Base-by-base conservation (phyloP, 2,888 invertebrate species). In the Coelopa pilipes region DNA sequence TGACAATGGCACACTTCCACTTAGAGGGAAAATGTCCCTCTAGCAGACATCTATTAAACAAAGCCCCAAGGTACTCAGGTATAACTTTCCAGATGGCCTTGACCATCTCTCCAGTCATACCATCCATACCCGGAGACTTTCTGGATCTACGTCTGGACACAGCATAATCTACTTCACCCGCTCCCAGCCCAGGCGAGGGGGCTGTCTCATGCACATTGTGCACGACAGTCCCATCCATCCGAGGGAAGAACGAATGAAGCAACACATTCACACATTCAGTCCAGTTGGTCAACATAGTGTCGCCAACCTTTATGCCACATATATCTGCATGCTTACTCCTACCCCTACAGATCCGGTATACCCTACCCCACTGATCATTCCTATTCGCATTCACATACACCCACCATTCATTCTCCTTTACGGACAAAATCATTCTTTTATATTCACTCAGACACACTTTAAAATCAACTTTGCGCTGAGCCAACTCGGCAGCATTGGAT, bases 81-180 rank as follows among this genome's bases (percentile, higher is more conserved):
- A n/a, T n/a, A n/a, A n/a, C n/a, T n/a, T n/a, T n/a, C n/a, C n/a
- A n/a, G n/a, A n/a, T n/a, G n/a, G n/a, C n/a, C n/a, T 67, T 75
- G 17, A 34, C 66, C 67, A 75, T 75, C 50, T 60, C 70, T 50
- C 75, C 75, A 53, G 72, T 75, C 66, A 73, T 11, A 1, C 72
- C 75, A 53, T 73, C 70, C 15, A 70, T 19, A 2, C 75, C 72
- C 1, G 72, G 74, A 1, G 71, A 71, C 65, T 53, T 75, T 17
- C 19, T 62, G 49, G 47, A 65, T 7, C 66, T 24, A 3, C 71
- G 47, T 10, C 21, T 9, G 19, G 50, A 34, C 0, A 72, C 17
- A 1, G 17, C 59, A 5, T 3, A 4, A 1, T 19, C 66, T 2
- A 73, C 21, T 34, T 75, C 70, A 13, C 21, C 5, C 9, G 9